phyloP scores from a whole-genome alignment of 2,797 vertebrate species.

The Ambastaia sidthimunki region DNA sequence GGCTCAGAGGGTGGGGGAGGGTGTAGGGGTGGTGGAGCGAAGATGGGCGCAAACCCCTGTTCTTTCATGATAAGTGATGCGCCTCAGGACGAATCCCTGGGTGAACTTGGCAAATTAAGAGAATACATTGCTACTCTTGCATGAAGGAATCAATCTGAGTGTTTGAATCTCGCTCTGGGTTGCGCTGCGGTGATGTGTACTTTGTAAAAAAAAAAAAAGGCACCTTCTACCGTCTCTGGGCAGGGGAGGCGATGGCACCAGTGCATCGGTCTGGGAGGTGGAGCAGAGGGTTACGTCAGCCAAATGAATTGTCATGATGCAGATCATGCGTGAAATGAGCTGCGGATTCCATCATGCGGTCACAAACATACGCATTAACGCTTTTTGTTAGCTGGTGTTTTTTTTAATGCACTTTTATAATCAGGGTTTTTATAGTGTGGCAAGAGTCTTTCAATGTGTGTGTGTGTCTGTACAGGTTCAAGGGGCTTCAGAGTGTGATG shows the following conservation, averaged over 20 bases:
- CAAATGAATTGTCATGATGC: conserved; percentile 73
- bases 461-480: conserved; percentile 37
- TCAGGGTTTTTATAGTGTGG: conserved; percentile 33
- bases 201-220: not conserved
- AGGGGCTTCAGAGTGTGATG: conserved; percentile 53
- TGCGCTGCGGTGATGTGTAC: not conserved
- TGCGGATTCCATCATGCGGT: conserved; percentile 66
- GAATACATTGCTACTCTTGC: conserved; percentile 39
- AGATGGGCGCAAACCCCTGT: conserved; percentile 53
- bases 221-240: conserved; percentile 36
- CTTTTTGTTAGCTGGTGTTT: conserved; percentile 39
- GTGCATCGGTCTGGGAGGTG: conserved; percentile 51
- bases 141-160: conserved; percentile 50
- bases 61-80: conserved; percentile 59
- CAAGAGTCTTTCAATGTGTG: conserved; percentile 16
- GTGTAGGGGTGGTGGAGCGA: not conserved
- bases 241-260: conserved; percentile 47
- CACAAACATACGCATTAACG: conserved; percentile 66
- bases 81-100: conserved; percentile 30
- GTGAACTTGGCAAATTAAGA: conserved; percentile 49
- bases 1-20: conserved; percentile 36
- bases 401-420: conserved; percentile 41
- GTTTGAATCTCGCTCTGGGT: conserved; percentile 3
- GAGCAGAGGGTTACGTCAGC: conserved; percentile 70
- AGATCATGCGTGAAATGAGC: conserved; percentile 76